Conservation (phyloP, 2,797 vertebrate species). For the Chrosomus eos region DNA sequence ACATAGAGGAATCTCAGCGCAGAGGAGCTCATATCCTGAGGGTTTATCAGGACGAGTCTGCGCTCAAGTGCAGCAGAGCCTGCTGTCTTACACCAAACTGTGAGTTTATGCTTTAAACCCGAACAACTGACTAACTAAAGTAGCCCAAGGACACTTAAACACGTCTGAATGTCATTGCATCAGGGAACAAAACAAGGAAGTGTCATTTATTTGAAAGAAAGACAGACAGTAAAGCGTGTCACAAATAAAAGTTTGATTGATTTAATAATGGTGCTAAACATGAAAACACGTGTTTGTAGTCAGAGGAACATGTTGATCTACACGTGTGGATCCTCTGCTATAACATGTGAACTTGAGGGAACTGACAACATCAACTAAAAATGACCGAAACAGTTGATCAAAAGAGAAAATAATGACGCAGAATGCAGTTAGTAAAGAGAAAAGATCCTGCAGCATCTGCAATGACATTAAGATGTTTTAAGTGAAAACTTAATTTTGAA, state of each 20-base stretch:
- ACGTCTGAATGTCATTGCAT: not conserved
- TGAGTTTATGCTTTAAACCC: conserved; percentile 71
- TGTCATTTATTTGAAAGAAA: not conserved
- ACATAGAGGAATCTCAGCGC: conserved; percentile 83
- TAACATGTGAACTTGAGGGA: not conserved
- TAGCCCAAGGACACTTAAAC: not conserved
- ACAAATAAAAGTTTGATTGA: too few relatives aligned
- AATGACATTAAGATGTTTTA: not conserved
- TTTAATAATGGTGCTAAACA: not conserved
- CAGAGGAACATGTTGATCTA: not conserved
- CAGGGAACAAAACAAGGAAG: not conserved
- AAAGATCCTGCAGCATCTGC: not conserved
- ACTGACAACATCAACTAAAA: not conserved
- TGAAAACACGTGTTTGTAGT: not conserved
- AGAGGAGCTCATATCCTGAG: conserved; percentile 86
- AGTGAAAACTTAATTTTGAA: not conserved
- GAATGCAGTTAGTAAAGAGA: not conserved
- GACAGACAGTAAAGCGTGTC: not conserved
- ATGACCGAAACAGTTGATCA: not conserved
- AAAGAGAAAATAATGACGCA: not conserved
- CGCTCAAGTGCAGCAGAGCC: conserved; percentile 85
- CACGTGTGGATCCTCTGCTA: not conserved
- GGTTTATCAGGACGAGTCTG: conserved; percentile 80
- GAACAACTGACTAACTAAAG: not conserved
- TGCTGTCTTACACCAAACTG: conserved; percentile 90